Evolutionary conservation across 1,140 invertebrate species (phyloP).

Genomic region (Lanistes nyassanus): DNA sequence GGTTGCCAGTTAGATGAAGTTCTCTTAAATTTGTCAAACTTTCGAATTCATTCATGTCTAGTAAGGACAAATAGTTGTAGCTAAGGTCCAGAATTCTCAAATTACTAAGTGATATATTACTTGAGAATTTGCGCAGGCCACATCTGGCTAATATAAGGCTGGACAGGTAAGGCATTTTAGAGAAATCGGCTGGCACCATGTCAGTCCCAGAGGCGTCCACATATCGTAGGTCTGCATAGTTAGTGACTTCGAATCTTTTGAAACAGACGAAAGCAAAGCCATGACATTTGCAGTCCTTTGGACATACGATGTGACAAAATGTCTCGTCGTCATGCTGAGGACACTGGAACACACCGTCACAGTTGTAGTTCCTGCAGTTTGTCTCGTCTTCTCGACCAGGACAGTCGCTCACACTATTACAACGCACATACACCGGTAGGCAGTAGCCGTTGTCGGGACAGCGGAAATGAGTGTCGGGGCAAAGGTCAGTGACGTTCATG

Average conservation of each 20-base stretch:
- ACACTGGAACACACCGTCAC: conserved; percentile 9
- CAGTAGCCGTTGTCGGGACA: conserved; percentile 11
- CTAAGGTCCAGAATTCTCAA: neutral
- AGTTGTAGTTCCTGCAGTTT: neutral
- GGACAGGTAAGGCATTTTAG: neutral
- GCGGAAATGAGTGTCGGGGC: conserved; percentile 19
- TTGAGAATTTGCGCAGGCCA: neutral
- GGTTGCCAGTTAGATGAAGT: neutral
- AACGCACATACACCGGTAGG: conserved; percentile 24
- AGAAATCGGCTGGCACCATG: neutral
- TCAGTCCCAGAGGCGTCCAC: neutral
- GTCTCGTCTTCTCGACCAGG: conserved; percentile 1
- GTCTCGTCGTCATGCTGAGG: conserved; percentile 6
- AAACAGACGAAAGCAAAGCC: neutral
- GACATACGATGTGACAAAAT: conserved; percentile 9
- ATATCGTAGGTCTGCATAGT: neutral
- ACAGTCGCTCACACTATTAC: conserved; percentile 27
- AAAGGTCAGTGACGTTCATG: neutral
- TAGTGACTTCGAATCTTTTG: neutral
- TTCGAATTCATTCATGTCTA: neutral
- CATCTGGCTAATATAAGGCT: neutral
- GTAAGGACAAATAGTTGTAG: neutral
- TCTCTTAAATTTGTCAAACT: neutral
- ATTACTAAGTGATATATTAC: no score
- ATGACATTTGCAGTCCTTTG: neutral